Evolutionary conservation across 2,888 invertebrate species (phyloP).

Genomic region (Eupithecia exiguata): DNA sequence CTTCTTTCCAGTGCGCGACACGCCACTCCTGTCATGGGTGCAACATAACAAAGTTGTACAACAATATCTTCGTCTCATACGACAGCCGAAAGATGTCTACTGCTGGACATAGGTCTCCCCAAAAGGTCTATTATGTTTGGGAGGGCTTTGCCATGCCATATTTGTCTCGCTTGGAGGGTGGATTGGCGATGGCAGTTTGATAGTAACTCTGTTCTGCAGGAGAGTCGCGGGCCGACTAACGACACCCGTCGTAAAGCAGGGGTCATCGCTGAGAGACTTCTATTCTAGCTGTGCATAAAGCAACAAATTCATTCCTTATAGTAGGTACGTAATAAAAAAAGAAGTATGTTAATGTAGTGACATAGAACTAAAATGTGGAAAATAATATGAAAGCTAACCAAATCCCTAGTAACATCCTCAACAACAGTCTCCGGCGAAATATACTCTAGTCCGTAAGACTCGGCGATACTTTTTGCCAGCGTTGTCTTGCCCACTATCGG

Average conservation of each 20-base stretch:
- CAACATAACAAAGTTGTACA: neutral
- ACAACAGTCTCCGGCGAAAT: constrained; percentile 82
- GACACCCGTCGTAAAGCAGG: no score
- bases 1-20: constrained; percentile 66
- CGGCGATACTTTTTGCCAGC: constrained; percentile 81
- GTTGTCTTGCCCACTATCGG: constrained; percentile 86
- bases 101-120: no score
- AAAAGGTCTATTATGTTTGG: no score
- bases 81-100: no score
- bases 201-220: no score
- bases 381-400: constrained; percentile 70
- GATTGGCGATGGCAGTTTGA: no score
- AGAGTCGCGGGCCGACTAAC: no score
- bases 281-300: neutral
- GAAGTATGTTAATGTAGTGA: neutral
- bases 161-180: no score
- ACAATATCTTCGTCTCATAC: neutral
- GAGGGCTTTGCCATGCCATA: no score
- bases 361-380: neutral
- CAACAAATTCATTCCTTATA: neutral
- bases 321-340: no score
- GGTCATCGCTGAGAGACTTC: no score
- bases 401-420: constrained; percentile 78
- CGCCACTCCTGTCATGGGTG: constrained; percentile 59
- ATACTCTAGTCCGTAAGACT: constrained; percentile 83